These are phyloP conservation scores for Oxygymnocypris stewartii DNA, from an alignment of 2,113 vertebrate genomes.

Conservation along the genomic window DNA sequence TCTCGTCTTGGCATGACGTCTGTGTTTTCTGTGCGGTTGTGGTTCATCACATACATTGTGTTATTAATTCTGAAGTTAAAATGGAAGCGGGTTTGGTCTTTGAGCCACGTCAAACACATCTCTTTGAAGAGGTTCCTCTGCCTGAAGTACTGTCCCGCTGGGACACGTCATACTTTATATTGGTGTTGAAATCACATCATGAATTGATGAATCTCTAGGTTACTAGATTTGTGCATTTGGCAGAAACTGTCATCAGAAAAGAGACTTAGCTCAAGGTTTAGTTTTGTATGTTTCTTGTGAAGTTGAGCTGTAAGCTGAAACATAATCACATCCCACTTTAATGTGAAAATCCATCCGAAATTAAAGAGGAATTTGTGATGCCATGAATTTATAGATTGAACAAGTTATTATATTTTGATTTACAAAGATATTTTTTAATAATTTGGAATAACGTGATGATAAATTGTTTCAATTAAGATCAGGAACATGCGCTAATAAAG, in stretches of 20 bases:
- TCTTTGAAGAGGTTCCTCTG: not conserved
- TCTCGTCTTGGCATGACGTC: not conserved
- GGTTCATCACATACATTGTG: not conserved
- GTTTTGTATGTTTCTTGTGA: not conserved
- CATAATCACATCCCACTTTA: not conserved
- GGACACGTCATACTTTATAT: no score
- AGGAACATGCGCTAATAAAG: not conserved
- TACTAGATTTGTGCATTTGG: not conserved
- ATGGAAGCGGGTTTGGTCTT: not conserved
- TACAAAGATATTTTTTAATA: not conserved
- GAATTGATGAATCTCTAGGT: not conserved
- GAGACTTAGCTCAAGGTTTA: not conserved
- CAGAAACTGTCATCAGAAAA: not conserved
- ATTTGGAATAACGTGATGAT: not conserved
- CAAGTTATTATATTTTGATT: not conserved
- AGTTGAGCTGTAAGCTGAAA: not conserved
- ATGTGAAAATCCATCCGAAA: not conserved
- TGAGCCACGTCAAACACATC: not conserved
- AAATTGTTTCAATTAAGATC: not conserved
- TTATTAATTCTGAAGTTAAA: constrained; percentile 17
- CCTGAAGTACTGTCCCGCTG: not conserved
- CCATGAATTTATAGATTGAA: not conserved
- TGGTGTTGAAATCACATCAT: not conserved
- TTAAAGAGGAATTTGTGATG: not conserved
- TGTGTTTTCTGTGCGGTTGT: not conserved